A percentile compares a stretch with the other conserved stretches of the same genome.
Evolutionary conservation across 2,113 vertebrate genomes (phyloP).

Genomic region (Chamaea fasciata): DNA sequence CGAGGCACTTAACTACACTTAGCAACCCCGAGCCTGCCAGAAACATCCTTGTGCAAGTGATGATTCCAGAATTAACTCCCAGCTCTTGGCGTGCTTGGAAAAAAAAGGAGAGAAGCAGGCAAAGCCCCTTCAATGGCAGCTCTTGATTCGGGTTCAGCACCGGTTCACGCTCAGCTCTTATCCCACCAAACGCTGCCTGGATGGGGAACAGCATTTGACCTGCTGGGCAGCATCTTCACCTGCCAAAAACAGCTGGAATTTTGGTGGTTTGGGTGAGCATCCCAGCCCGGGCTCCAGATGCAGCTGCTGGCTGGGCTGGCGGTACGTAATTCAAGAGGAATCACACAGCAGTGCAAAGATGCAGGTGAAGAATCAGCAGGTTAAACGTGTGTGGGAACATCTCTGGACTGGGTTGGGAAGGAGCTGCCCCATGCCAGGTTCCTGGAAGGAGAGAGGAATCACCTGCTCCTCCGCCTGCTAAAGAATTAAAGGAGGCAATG

Average conservation of each 20-base stretch:
- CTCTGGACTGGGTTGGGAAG: not conserved
- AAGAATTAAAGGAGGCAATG: not conserved
- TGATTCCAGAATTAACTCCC: conserved; percentile 47
- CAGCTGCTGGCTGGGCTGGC: not conserved
- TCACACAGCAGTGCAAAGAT: not conserved
- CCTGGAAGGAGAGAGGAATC: not conserved
- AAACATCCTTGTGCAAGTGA: conserved; percentile 30
- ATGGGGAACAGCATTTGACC: not conserved
- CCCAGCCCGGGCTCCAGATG: not conserved
- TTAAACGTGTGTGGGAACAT: accelerated
- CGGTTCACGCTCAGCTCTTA: accelerated
- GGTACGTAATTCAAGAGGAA: not conserved
- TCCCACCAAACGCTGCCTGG: accelerated
- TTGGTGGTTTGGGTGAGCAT: not conserved
- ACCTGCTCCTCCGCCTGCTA: not conserved
- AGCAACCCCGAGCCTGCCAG: conserved; percentile 50
- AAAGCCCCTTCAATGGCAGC: not conserved
- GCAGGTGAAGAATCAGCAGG: not conserved
- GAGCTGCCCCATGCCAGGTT: not conserved
- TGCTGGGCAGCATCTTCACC: not conserved
- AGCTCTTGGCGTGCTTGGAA: not conserved
- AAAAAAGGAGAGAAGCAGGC: not conserved
- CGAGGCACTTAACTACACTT: conserved; percentile 58
- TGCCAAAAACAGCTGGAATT: not conserved
- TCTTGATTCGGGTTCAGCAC: not conserved